Conservation (phyloP, 2,113 vertebrate species). For the Forbesichthys agassizii region DNA sequence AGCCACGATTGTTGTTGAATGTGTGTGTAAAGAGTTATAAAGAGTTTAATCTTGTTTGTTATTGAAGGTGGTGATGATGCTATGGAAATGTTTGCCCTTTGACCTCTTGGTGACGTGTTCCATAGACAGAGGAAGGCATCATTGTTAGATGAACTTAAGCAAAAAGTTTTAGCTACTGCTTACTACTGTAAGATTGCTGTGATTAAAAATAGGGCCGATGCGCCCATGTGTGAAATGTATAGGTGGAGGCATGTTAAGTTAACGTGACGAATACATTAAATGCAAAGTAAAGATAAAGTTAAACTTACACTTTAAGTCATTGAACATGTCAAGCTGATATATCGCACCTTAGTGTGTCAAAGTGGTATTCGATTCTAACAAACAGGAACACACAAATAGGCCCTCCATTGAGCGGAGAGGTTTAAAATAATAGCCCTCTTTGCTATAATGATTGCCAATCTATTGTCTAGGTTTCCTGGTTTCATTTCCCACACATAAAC, state of each 20-base stretch:
- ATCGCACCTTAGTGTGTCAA: conserved; percentile 16
- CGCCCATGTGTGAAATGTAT: conserved; percentile 38
- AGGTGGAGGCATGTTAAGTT: conserved; percentile 11
- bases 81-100: conserved; percentile 80
- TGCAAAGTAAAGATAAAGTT: conserved; percentile 24
- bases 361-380: conserved; percentile 38
- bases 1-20: too few relatives aligned
- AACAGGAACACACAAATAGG: conserved; percentile 64
- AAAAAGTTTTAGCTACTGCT: conserved; percentile 41
- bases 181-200: conserved; percentile 28
- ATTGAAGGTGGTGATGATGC: conserved; percentile 74
- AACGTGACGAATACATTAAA: conserved; percentile 27
- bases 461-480: conserved; percentile 74
- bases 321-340: conserved; percentile 34
- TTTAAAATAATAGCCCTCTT: conserved; percentile 67
- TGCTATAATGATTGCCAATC: conserved; percentile 61
- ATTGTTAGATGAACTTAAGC: conserved; percentile 60
- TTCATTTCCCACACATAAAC: conserved; percentile 74
- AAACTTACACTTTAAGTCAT: conserved; percentile 23
- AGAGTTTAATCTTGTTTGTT: conserved; percentile 76
- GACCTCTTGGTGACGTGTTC: conserved; percentile 65
- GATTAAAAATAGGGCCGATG: conserved; percentile 45
- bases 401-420: conserved; percentile 46
- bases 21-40: conserved; percentile 30
- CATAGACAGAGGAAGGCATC: conserved; percentile 65